phyloP scores from a whole-genome alignment of 2,888 invertebrate species.

The Eilema depressum region DNA sequence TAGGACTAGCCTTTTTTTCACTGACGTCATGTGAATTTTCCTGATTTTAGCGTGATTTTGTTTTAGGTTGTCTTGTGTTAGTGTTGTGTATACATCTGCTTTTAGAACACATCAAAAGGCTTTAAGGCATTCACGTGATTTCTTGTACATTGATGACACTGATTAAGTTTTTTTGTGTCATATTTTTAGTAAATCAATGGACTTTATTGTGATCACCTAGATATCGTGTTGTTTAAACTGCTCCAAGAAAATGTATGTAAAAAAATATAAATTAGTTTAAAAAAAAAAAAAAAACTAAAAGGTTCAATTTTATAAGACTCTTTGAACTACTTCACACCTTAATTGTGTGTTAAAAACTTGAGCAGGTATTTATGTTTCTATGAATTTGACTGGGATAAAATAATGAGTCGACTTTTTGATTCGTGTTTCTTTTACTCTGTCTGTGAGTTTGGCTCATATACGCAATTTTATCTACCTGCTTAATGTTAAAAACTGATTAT shows the following conservation, averaged over 20 bases:
- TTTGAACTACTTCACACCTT: background rate
- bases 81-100: constrained; percentile 37
- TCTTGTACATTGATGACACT: background rate
- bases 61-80: constrained; percentile 16
- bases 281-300: background rate
- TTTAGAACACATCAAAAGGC: constrained; percentile 35
- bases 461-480: background rate
- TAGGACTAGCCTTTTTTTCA: constrained; percentile 12
- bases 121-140: constrained; percentile 31
- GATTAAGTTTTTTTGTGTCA: background rate
- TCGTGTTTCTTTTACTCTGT: background rate
- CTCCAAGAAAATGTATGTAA: too few relatives aligned
- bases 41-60: constrained; percentile 7
- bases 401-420: background rate
- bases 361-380: too few relatives aligned
- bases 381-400: too few relatives aligned
- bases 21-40: background rate
- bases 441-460: background rate
- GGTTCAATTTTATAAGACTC: background rate
- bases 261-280: background rate
- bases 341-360: too few relatives aligned
- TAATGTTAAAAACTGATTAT: background rate
- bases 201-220: too few relatives aligned
- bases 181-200: background rate
- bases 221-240: too few relatives aligned